These are phyloP conservation scores for Gymnoscopelus microlampas DNA, from an alignment of 2,797 vertebrate genomes.

Conservation along the genomic window DNA sequence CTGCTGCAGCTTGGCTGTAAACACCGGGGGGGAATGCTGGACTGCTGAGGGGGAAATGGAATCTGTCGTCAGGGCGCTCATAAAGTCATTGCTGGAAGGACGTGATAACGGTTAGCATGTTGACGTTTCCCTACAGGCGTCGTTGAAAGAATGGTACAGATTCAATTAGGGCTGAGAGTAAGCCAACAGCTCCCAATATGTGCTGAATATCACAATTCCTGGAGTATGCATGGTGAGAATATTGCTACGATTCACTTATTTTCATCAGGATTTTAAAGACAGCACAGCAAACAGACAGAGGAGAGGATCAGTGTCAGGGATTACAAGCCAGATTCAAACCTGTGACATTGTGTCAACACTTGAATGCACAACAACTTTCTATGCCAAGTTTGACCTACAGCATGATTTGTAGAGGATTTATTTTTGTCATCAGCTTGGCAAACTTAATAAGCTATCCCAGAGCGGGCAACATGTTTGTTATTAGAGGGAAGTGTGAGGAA, in stretches of 20 bases:
- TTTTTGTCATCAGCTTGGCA: too few relatives aligned
- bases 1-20: constrained; percentile 60
- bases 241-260: neutral
- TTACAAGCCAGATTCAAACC: too few relatives aligned
- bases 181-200: constrained; percentile 14
- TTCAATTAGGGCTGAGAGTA: constrained; percentile 11
- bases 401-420: too few relatives aligned
- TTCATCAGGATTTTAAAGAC: too few relatives aligned
- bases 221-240: constrained; percentile 1
- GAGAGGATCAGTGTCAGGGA: too few relatives aligned
- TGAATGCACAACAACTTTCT: too few relatives aligned
- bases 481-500: too few relatives aligned
- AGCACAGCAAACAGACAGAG: too few relatives aligned
- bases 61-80: constrained; percentile 16
- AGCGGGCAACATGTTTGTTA: too few relatives aligned
- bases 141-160: constrained; percentile 11
- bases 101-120: constrained; percentile 1
- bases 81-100: constrained; percentile 39
- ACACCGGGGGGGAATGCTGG: constrained; percentile 56
- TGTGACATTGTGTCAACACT: too few relatives aligned
- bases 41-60: constrained; percentile 42
- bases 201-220: constrained; percentile 9
- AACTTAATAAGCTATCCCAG: too few relatives aligned
- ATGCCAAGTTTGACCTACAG: too few relatives aligned
- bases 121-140: constrained; percentile 3